Base-by-base conservation (phyloP, 2,113 vertebrate genomes). In the Nesogale talazaci region DNA sequence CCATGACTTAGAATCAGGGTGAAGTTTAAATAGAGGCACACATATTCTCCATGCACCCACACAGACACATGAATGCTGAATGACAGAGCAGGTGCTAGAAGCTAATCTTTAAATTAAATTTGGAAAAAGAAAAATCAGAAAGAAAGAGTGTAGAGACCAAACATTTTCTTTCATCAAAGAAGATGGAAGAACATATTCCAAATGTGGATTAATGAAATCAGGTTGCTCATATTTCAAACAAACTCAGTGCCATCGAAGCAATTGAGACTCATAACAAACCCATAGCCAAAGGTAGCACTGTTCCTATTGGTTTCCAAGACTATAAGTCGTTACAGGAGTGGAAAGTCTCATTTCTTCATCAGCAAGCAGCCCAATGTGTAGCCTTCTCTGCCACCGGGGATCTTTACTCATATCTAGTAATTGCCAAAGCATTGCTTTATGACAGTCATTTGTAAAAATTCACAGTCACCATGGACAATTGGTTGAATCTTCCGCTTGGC, bases 1-100 rank as follows among this genome's bases (percentile, higher is more conserved):
- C 77, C 80, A 87, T 94, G 90, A 96, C 94, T 94, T 70, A 76
- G 46, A 97, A 86, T 38, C 1, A 94, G 95, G 96, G 93, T 89
- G 65, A 72, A 82, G 81, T 38, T 80, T 86, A 85, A 92, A 67
- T 86, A 74, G 61, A 80, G 0, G 10, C 52, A 25, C 81, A 81
- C 69, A 52, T 3, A 27, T 61, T 20, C 23, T 36, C 17, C 25
- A 25, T 29, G 38, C 63, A 65, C 81, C 27, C 59, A 42, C 38
- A 31, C 42, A 75, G 22, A 31, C 14, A 1, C 46, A 52, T 52
- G 46, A 9, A 52, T 52, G 46, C 1, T 20, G 17, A 77, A 57
- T 16, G 36, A 22, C 0, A 25, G 5, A 88, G 38, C 7, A 46
- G 59, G 46, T 65, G 23, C 81, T 10, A 29, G 15, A 10, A 83